Percentiles rank a stretch among this genome's conserved stretches.
Evolutionary conservation across 2,888 invertebrate species (phyloP).

Genomic region (Chamaedrilus cognettii): DNA sequence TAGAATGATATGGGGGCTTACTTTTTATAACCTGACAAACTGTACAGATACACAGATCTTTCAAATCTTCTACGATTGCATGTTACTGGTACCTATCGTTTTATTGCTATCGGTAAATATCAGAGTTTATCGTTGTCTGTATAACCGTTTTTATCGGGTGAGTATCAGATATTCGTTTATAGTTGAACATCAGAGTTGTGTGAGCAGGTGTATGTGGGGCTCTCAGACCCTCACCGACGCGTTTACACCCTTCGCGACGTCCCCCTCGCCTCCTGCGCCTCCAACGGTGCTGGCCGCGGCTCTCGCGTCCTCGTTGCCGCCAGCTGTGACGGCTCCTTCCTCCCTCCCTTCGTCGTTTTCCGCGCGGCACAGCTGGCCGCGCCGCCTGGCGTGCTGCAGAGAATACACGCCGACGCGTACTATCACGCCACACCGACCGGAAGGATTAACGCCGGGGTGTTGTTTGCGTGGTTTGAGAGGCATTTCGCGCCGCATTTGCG

Average conservation of each 20-base stretch:
- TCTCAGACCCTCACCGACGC: not conserved
- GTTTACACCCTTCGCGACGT: not conserved
- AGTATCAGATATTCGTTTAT: no score
- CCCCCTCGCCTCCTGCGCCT: not conserved
- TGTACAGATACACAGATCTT: no score
- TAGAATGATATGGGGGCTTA: no score
- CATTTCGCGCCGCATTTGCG: slow-evolving; percentile 36
- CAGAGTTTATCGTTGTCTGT: no score
- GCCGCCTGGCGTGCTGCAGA: slow-evolving; percentile 10
- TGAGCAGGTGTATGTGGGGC: no score
- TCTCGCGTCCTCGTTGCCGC: slow-evolving; percentile 23
- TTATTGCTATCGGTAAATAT: no score
- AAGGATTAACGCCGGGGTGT: slow-evolving; percentile 30
- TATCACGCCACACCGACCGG: slow-evolving; percentile 33
- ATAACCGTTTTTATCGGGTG: no score
- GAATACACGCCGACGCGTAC: slow-evolving; percentile 32
- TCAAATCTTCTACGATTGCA: no score
- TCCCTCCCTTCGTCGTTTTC: slow-evolving; percentile 40
- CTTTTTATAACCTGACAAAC: no score
- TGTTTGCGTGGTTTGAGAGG: slow-evolving; percentile 40
- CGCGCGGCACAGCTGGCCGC: slow-evolving; percentile 30
- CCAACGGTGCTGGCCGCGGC: not conserved
- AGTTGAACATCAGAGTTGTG: no score
- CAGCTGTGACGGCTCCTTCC: slow-evolving; percentile 34
- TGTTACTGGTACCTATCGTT: no score